Percentiles rank a stretch among this genome's conserved stretches.
Conservation (phyloP, 2,113 vertebrate species). For the Okapia johnstoni region DNA sequence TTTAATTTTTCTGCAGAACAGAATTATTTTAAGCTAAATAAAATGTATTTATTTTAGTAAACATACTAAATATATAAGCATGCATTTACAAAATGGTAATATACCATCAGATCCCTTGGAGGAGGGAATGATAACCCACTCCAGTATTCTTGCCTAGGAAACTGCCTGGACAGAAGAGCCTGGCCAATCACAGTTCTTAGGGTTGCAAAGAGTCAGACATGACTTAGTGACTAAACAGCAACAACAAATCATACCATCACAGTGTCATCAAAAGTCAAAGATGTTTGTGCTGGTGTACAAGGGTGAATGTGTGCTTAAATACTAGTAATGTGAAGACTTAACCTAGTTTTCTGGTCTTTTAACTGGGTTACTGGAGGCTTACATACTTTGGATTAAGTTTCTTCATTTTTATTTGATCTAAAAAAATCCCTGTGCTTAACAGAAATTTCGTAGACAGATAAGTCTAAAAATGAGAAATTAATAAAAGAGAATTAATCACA, state of each 20-base stretch:
- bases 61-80: accelerated
- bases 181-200: accelerated
- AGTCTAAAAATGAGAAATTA: background rate
- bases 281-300: background rate
- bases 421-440: background rate
- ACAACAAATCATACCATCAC: background rate
- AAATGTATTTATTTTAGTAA: background rate
- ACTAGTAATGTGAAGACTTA: background rate
- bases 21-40: background rate
- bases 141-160: background rate
- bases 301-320: background rate
- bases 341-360: background rate
- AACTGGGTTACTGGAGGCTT: background rate
- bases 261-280: background rate
- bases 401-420: background rate
- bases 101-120: background rate
- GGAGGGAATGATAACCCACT: background rate
- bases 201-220: background rate
- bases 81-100: background rate
- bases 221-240: background rate
- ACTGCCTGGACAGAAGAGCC: background rate
- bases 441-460: background rate
- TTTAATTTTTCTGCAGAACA: background rate
- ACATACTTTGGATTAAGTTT: background rate
- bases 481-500: background rate